Evolutionary conservation across 2,797 vertebrate genomes (phyloP).

Genomic region (Tenualosa ilisha): DNA sequence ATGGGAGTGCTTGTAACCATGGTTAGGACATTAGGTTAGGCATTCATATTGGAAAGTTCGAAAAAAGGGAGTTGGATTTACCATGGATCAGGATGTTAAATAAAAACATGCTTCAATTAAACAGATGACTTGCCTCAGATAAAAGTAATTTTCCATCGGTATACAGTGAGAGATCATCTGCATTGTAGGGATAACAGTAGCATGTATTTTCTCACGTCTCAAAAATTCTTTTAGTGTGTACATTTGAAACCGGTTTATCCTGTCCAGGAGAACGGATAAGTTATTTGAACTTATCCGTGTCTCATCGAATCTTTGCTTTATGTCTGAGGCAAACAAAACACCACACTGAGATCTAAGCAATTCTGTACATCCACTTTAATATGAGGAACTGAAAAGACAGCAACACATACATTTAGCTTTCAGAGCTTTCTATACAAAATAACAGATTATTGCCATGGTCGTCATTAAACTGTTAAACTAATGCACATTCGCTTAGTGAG

Average conservation of each 20-base stretch:
- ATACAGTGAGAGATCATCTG: neutral
- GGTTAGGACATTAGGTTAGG: neutral
- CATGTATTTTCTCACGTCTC: neutral
- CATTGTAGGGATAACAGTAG: neutral
- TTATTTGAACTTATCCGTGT: neutral
- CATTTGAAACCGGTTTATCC: neutral
- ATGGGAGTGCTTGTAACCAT: conserved; percentile 7
- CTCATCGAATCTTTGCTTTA: neutral
- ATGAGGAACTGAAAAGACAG: neutral
- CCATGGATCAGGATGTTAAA: neutral
- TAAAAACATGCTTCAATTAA: neutral
- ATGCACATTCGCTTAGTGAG: conserved; percentile 10
- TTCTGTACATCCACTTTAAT: conserved; percentile 12
- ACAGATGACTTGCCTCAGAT: neutral
- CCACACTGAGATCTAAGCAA: neutral
- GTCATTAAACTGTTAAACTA: neutral
- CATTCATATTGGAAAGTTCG: neutral
- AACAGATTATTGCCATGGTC: conserved; percentile 24
- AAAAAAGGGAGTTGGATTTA: neutral
- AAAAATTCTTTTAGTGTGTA: neutral
- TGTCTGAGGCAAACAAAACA: neutral
- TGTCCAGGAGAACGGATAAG: neutral
- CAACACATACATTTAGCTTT: conserved; percentile 9
- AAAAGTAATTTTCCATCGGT: neutral
- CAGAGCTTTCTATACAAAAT: conserved; percentile 15